Conservation (phyloP, 2,797 vertebrate species). For the Chlorospingus flavigularis region DNA sequence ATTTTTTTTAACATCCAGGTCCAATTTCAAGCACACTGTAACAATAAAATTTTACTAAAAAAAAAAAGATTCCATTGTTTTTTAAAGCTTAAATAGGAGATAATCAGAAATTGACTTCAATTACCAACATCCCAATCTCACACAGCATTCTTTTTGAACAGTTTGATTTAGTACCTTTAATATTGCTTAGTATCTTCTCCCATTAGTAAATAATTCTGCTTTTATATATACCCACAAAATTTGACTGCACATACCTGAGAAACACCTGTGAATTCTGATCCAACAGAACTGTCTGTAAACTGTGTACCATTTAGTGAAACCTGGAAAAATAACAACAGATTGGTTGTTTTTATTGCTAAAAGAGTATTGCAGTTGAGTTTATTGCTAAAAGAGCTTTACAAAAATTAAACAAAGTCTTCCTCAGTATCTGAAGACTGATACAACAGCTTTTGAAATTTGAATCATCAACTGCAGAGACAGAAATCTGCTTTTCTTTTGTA, state of each 20-base stretch:
- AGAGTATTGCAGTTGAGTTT: neutral
- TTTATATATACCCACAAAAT: neutral
- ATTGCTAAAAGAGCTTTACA: neutral
- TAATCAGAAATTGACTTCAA: neutral
- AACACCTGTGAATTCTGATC: slow-evolving; percentile 88
- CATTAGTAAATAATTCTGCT: neutral
- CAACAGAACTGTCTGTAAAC: slow-evolving; percentile 88
- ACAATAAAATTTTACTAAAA: neutral
- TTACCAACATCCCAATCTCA: neutral
- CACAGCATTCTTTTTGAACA: neutral
- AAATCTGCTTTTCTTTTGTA: neutral
- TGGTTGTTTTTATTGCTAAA: neutral
- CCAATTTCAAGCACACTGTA: neutral
- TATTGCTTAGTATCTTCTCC: neutral
- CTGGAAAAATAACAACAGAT: slow-evolving; percentile 67
- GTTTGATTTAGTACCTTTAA: neutral
- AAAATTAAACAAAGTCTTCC: neutral
- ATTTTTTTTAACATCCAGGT: neutral
- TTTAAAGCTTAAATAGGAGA: neutral
- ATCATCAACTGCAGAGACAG: neutral
- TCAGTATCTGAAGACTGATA: neutral
- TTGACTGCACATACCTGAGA: slow-evolving; percentile 83
- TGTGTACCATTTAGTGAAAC: slow-evolving; percentile 86
- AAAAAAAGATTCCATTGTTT: neutral
- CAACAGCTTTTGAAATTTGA: neutral